phyloP scores from a whole-genome alignment of 2,797 vertebrate species.

The Hoplostethus mediterraneus region DNA sequence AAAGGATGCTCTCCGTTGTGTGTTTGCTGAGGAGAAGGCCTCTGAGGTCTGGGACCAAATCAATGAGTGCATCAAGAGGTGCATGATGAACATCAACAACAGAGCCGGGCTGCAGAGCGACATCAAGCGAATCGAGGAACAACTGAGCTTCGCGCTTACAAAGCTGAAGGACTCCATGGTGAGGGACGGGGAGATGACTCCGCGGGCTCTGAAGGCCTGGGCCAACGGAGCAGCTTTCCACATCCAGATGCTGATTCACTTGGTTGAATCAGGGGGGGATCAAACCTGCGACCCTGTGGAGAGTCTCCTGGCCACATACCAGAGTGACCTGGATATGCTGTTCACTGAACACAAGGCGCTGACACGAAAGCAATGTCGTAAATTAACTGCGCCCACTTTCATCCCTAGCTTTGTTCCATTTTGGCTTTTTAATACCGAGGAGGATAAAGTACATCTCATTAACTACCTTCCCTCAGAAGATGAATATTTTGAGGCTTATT shows the following conservation, averaged over 20 bases:
- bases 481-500: no score
- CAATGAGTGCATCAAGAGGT: constrained; percentile 7
- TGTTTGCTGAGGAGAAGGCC: constrained; percentile 28
- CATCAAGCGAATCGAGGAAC: fast-evolving
- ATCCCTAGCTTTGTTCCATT: no score
- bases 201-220: constrained; percentile 7
- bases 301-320: not conserved
- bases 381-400: no score
- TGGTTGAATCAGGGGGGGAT: not conserved
- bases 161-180: constrained; percentile 14
- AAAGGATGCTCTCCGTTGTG: not conserved
- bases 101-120: fast-evolving
- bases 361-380: not conserved
- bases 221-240: constrained; percentile 17
- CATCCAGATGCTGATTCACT: constrained; percentile 22
- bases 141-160: not conserved
- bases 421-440: no score
- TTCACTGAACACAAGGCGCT: not conserved
- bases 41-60: constrained; percentile 22
- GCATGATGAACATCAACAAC: fast-evolving
- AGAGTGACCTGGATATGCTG: not conserved
- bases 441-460: no score
- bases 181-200: not conserved
- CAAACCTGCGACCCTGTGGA: fast-evolving
- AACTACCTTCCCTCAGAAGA: no score